Evolutionary conservation across 2,888 invertebrate species (phyloP), one percentile per base, ranked within the genome.

Genomic region (Drosophila conformis): DNA sequence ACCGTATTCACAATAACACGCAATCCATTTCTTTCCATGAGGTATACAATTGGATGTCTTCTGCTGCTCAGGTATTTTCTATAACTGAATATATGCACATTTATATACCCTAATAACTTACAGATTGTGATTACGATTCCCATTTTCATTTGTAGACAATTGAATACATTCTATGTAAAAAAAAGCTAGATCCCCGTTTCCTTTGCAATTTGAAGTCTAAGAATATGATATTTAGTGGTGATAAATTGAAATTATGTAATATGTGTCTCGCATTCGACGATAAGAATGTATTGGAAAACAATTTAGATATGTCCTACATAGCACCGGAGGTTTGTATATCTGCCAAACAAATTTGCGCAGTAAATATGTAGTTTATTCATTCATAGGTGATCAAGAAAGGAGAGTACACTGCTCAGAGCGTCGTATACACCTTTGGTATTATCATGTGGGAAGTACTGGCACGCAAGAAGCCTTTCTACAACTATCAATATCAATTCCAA

Each of bases 291-390:
- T 40, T 51, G 8, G 25, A 29, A 15, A 21, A n/a, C n/a, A 42
- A 21, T 21, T n/a, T 38, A 13, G 35, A 51, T 18, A 21, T 21
- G 15, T 62, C 35, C 5, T 68, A 68, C 29, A 21, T 38, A 31
- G 54, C 67, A 18, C 67, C 67, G 2, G 67, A 68, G 64, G 67
- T 68, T 51, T n/a, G 51, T 35, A 27, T 15, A 7, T 1, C n/a
- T 13, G 10, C 10, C 8, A 40, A n/a, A 11, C 18, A 13, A n/a
- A 21, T 21, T 21, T 4, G 13, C 13, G 7, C 8, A n/a, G 5
- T 48, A 10, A 27, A 21, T 15, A 1, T 36, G 0, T 31, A 10
- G 10, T 31, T 10, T 31, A 31, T 31, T n/a, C n/a, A n/a, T 11
- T n/a, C n/a, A 6, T 18, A 54, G 54, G 11, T 54, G 4, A 18